These are phyloP conservation scores for Cyprinodon diabolis DNA, from an alignment of 2,797 vertebrate genomes.

Conservation along the genomic window DNA sequence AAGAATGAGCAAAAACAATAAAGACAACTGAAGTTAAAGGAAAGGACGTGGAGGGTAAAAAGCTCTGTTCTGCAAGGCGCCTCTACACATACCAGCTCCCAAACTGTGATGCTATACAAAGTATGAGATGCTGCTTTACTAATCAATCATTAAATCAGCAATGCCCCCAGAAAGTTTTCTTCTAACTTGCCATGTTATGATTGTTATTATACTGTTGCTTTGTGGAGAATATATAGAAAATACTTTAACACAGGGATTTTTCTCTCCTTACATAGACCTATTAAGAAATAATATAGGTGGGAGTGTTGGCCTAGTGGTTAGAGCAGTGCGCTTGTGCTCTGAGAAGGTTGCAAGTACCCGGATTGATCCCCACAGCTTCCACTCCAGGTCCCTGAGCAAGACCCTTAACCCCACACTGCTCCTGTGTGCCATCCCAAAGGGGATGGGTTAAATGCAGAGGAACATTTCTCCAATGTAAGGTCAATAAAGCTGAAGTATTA, in stretches of 20 bases:
- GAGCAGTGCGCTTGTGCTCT: no score
- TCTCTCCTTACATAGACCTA: neutral
- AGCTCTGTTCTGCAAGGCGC: neutral
- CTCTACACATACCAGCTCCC: neutral
- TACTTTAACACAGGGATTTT: neutral
- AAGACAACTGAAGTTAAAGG: slow-evolving; percentile 54
- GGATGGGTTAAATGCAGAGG: no score
- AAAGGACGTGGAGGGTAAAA: slow-evolving; percentile 1
- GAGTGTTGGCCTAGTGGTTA: no score
- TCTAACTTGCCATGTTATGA: neutral
- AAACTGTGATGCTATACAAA: neutral
- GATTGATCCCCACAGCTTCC: no score
- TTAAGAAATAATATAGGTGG: neutral
- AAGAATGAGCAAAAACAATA: slow-evolving; percentile 39
- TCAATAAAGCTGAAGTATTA: no score
- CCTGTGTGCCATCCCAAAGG: no score
- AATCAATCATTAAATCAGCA: neutral
- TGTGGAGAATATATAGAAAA: neutral
- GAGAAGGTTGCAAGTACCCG: no score
- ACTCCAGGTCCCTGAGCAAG: no score
- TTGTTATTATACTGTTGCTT: neutral
- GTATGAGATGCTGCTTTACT: neutral
- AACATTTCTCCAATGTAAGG: no score
- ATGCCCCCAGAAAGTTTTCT: neutral
- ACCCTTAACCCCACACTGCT: no score